Evolutionary conservation across 1,140 invertebrate genomes (phyloP), one percentile per base, ranked within the genome.

Genomic region (Drosophila serrata): DNA sequence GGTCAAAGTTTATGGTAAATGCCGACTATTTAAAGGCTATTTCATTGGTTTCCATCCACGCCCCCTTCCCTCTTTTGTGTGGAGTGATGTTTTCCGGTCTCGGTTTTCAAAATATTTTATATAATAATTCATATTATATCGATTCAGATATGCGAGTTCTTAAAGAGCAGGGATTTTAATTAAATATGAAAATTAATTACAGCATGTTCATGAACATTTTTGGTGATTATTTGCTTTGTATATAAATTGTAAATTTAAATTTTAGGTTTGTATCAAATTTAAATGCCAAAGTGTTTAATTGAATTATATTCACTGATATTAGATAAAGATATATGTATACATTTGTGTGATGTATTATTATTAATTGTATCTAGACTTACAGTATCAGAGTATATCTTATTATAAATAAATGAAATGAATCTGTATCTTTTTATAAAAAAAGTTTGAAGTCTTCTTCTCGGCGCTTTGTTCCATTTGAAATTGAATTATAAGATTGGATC

Each of bases 1-100:
- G 64, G 67, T 39, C 63, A 69, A 57, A 69, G 49, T 72, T 72
- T 48, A 72, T 72, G 68, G 40, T 33, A 24, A 72, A 70, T 40
- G 69, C 35, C 53, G 48, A 59, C 67, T 59, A 72, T 72, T 72
- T 42, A 72, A 72, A 24, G 65, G 33, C 11, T n/a, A 70, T 58
- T 55, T 31, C 17, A 17, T 33, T 33, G n/a, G 13, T 61, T 31
- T 63, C 22, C 12, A 6, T 7, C 12, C 22, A 6, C 17, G 15
- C 37, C 55, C 19, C 19, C n/a, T n/a, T n/a, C n/a, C n/a, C n/a
- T n/a, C n/a, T n/a, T 13, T 60, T 51, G 9, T 24, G 45, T 9
- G 45, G 4, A 15, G 43, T 8, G 0, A 24, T 46, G 45, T 46
- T 46, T n/a, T 9, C 4, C 4, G 13, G 45, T 5, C 45, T 51